Base-by-base conservation (phyloP, 1,140 invertebrate species). In the Anthonomus grandis region DNA sequence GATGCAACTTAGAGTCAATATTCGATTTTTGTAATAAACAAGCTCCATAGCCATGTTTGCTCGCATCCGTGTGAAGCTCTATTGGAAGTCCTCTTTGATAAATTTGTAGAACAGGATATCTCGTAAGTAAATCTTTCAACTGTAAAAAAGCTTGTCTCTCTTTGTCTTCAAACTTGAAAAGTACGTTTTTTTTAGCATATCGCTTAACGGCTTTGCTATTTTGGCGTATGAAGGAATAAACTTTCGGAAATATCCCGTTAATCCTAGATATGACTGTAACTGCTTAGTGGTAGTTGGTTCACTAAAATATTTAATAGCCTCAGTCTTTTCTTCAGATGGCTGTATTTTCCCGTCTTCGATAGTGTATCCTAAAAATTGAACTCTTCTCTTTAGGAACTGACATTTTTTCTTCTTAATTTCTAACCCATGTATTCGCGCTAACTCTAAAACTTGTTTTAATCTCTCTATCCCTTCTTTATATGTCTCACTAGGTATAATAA, bases 1-100 rank as follows among this genome's bases (percentile, higher is more conserved):
- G 71, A 74, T 75, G 81, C 45, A 80, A 70, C 49, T 69, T 60
- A 45, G 67, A 64, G 36, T 71, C 63, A 0, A 60, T 36, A 9
- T 57, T 44, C 4, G 42, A 55, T 55, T 56, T 68, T 63, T 76
- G 73, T 37, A 72, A 42, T 18, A 73, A 47, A 18, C 66, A 54
- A 5, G 65, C 66, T 25, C 67, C 70, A 63, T 65, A 71, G 0
- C 67, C 70, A 49, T 57, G 27, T 38, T 49, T 65, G 22, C 46
- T 53, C 9, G 67, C 64, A 41, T 69, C 64, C 6, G 60, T 64
- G 24, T 69, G 64, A 17, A 69, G 36, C 22, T 67, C 41, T 2
- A 70, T 70, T 3, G 66, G 64, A 2, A 18, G 46, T 2, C 36
- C 22, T 9, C 54, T 59, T 21, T 71, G 45, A 59, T 66, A 74